Base-by-base conservation (phyloP, 2,888 invertebrate species). In the Steinernema carpocapsae region DNA sequence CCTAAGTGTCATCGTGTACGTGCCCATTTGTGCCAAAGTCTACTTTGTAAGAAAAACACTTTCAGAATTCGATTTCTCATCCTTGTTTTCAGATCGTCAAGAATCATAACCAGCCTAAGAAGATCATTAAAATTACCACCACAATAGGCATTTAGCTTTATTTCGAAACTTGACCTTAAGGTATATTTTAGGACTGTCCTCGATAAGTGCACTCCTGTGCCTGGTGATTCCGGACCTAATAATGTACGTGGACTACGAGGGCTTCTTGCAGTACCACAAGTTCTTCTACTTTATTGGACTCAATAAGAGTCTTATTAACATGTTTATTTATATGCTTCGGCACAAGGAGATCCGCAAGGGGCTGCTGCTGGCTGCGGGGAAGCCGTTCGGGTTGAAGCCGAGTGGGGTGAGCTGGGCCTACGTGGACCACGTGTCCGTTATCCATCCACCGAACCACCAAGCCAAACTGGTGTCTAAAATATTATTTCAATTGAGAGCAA, bases 211-310 rank as follows among this genome's bases (percentile, higher is more conserved):
- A 4, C 64, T 64, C 17, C 32, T 64, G 17, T 64, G 64, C 37
- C 32, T 64, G 26, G 29, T 64, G 7, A 64, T 64, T 32, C 64
- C 64, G 1, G 64, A 64, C 37, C 17, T 64, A 1, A 24, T 64
- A 7, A 64, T 64, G 64, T 64, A 32, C 37, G 26, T 64, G 26
- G 64, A 64, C 32, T 17, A 64, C 29, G 64, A 64, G 26, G 29
- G 29, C 64, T 29, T 64, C 12, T 17, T 17, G 37, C 64, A 64
- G 64, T 64, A 64, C 64, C 64, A 64, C 64, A 64, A 29, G 64
- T 64, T 29, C 64, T 64, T 64, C 37, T 64, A 64, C 64, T 32
- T 64, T 32, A 64, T 64, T 6, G 64, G 64, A 1, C 64, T 64
- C 1, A 64, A 64, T 32, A 64, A 64, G 17, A 64, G 64, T n/a